phyloP scores from a whole-genome alignment of 2,797 vertebrate genomes.

The Enteromius anoplus region DNA sequence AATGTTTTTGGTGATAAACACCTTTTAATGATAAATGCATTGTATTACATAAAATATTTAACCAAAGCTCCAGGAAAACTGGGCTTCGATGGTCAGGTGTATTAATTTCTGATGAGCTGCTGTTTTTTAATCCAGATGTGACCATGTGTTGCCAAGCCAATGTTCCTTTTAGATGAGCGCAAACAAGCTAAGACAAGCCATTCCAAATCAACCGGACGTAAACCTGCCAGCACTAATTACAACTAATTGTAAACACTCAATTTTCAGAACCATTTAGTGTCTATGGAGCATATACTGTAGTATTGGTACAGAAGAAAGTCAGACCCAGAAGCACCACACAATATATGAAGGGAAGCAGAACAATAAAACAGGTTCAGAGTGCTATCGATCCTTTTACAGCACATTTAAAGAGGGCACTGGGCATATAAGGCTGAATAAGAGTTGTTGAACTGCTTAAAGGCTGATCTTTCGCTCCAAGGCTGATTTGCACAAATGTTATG shows the following conservation, averaged over 20 bases:
- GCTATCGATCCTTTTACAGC: constrained; percentile 57
- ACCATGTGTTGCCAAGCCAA: constrained; percentile 15
- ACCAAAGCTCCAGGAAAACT: not conserved
- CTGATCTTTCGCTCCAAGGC: not conserved
- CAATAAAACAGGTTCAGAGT: constrained; percentile 50
- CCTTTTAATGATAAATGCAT: not conserved
- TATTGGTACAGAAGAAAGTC: not conserved
- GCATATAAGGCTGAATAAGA: constrained; percentile 14
- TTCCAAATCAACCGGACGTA: constrained; percentile 21
- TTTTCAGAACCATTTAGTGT: constrained; percentile 20
- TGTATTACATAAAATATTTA: not conserved
- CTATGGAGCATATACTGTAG: not conserved
- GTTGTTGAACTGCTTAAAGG: not conserved
- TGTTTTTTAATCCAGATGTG: constrained; percentile 26
- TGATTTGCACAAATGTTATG: not conserved
- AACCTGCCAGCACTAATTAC: constrained; percentile 39
- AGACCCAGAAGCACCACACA: constrained; percentile 21
- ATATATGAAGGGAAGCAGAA: constrained; percentile 31
- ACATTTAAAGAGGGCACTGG: constrained; percentile 41
- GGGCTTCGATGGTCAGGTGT: not conserved
- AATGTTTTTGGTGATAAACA: not conserved
- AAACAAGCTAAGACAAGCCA: constrained; percentile 46
- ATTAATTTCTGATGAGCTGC: constrained; percentile 19
- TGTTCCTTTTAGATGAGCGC: constrained; percentile 22
- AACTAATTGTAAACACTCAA: constrained; percentile 14